Base-by-base conservation (phyloP, 2,113 vertebrate genomes). In the Upupa epops region DNA sequence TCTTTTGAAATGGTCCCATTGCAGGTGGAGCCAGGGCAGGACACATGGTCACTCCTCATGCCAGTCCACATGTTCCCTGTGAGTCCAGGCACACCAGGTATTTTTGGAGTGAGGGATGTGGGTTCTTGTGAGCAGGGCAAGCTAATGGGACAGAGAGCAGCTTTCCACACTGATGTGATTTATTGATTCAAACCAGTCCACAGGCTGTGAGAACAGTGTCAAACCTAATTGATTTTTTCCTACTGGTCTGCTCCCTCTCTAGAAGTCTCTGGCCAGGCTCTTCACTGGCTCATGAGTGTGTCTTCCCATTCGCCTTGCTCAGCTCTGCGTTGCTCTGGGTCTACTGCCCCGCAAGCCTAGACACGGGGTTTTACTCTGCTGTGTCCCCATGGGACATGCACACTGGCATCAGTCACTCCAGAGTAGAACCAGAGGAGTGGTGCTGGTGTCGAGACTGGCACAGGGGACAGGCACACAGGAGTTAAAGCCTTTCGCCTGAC, bases 261-360 rank as follows among this genome's bases (percentile, higher is more conserved):
- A 26, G 42, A 52, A 55, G 29, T 32, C 5, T 17, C n/a, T 36
- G 10, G 59, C 0, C 1, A 72, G 68, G 36, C 28, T 73, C 6
- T 36, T 60, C 45, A 42, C 75, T 2, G 0, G 26, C 34, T 40
- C 1, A 0, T 2, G 5, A 37, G 26, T 1, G 3, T 7, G 25
- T 37, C 42, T 37, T 75, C 34, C 2, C 12, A 56, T 48, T 49
- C 12, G 8, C 40, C 13, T 36, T 8, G 11, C 45, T 60, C 73
- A 59, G 55, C 34, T 59, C 49, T 5, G 2, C 1, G 6, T 0
- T 2, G 1, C 59, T 18, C 24, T 2, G 3, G 46, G 34, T 51
- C 7, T 74, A 1, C 11, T 11, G 37, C 56, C 69, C 28, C 80
- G 25, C 90, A 13, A 54, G 37, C 56, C 69, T n/a, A 84, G 28